A percentile compares a stretch with the other conserved stretches of the same genome.
Conservation (phyloP, 2,797 vertebrate species). For the Meda fulgida region DNA sequence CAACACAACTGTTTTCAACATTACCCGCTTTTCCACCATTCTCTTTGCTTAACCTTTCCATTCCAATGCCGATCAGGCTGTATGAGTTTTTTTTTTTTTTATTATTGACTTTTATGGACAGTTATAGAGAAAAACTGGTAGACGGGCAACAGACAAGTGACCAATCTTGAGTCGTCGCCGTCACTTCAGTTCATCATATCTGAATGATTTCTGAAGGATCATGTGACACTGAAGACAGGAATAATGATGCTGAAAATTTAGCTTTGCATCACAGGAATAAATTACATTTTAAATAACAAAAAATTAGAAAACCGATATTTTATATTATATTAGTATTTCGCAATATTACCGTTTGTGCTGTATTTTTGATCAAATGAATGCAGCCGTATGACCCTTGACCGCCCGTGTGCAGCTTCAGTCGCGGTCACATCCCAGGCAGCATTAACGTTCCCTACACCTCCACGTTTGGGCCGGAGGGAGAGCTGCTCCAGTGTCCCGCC, state of each 20-base stretch:
- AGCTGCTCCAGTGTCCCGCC: conserved; percentile 84
- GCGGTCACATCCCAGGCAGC: conserved; percentile 93
- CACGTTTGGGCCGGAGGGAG: conserved; percentile 85
- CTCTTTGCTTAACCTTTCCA: background rate
- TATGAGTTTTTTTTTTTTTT: too few species aligned
- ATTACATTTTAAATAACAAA: background rate
- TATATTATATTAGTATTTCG: background rate
- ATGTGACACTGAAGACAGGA: background rate
- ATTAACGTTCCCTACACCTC: conserved; percentile 88
- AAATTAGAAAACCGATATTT: background rate
- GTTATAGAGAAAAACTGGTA: background rate
- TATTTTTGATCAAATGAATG: background rate
- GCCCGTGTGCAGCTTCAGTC: conserved; percentile 82
- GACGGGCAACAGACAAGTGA: background rate
- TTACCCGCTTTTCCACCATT: background rate
- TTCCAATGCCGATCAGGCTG: background rate
- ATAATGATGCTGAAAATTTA: background rate
- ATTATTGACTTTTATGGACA: background rate
- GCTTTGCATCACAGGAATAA: background rate
- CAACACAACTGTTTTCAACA: background rate
- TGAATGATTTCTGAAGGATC: background rate
- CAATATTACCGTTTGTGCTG: background rate
- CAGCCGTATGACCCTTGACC: conserved; percentile 67
- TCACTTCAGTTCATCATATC: background rate
- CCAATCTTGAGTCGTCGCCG: background rate